These are phyloP conservation scores for Etheostoma spectabile DNA, from an alignment of 2,113 vertebrate species.

Conservation along the genomic window DNA sequence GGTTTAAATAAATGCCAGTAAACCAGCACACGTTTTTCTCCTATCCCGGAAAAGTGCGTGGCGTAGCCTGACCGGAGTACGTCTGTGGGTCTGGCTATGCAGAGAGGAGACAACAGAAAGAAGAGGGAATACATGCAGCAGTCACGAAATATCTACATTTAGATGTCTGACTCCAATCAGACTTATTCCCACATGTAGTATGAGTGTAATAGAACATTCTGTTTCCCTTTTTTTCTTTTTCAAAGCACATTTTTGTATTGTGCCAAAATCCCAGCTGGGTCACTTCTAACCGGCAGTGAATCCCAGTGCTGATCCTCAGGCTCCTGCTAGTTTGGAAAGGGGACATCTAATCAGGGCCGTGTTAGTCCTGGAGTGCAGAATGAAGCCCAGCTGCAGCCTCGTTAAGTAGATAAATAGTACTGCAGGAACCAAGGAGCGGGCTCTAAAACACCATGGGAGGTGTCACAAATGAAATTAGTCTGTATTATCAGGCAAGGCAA, in stretches of 20 bases:
- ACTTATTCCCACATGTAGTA: not conserved
- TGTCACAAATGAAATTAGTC: too few relatives aligned
- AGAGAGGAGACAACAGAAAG: too few relatives aligned
- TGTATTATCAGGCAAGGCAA: too few relatives aligned
- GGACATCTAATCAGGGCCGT: not conserved
- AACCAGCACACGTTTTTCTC: too few relatives aligned
- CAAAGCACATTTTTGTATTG: not conserved
- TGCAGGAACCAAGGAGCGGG: not conserved
- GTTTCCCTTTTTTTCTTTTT: too few relatives aligned
- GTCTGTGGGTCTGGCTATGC: too few relatives aligned
- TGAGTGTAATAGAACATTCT: not conserved
- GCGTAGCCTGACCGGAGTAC: too few relatives aligned
- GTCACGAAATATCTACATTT: too few relatives aligned
- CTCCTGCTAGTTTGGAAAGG: constrained; percentile 6
- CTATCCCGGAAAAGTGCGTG: too few relatives aligned
- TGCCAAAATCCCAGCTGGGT: not conserved
- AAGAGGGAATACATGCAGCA: too few relatives aligned
- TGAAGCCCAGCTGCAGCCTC: constrained; percentile 8
- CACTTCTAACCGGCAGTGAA: not conserved
- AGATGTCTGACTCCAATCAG: too few relatives aligned
- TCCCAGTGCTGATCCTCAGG: not conserved
- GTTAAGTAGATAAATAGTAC: not conserved
- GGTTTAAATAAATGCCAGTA: too few relatives aligned
- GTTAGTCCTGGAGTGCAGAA: not conserved
- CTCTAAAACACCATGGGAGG: not conserved